These are phyloP conservation scores for Otus sunia DNA, from an alignment of 2,113 vertebrate species.

Conservation along the genomic window DNA sequence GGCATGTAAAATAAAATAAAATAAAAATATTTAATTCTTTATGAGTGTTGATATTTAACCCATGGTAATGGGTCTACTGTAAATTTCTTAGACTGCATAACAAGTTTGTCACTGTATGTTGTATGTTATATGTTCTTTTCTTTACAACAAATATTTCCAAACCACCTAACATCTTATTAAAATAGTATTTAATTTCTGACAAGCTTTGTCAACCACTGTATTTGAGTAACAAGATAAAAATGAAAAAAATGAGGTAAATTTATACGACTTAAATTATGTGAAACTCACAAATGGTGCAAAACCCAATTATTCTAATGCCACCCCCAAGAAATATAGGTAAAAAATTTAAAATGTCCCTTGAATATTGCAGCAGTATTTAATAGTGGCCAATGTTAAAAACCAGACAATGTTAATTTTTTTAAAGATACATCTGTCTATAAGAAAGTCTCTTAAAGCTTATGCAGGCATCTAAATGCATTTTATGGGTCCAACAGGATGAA, in stretches of 20 bases:
- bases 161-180: neutral
- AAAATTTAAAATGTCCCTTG: neutral
- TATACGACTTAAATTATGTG: neutral
- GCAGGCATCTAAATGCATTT: neutral
- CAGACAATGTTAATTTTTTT: neutral
- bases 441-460: neutral
- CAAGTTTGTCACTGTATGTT: neutral
- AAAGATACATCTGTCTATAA: neutral
- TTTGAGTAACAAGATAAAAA: neutral
- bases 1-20: neutral
- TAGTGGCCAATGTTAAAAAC: neutral
- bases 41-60: neutral
- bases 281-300: neutral
- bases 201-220: neutral
- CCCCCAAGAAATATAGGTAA: fast-evolving
- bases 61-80: neutral
- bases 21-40: neutral
- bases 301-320: neutral
- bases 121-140: neutral
- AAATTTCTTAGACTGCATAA: neutral
- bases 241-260: neutral
- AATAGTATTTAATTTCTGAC: neutral
- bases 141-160: neutral
- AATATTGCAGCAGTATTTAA: neutral
- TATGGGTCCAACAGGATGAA: neutral